Conservation (phyloP, 1,140 invertebrate species). For the Augochlora pura region DNA sequence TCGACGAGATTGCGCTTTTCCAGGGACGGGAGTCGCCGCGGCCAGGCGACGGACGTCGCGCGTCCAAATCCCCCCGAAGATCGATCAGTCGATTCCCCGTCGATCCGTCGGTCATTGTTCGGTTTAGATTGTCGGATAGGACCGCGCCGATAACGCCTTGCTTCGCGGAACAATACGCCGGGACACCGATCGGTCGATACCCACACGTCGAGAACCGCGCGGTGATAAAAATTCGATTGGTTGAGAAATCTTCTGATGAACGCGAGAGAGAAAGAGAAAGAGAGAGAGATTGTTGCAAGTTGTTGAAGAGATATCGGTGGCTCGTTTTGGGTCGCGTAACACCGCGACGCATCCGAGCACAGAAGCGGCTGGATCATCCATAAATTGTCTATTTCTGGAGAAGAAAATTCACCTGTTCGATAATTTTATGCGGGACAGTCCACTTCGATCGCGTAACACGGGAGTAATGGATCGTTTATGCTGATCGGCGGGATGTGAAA, state of each 20-base stretch:
- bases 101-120: neutral
- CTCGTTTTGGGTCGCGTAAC: too few relatives aligned
- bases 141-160: neutral
- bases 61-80: neutral
- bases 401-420: conserved; percentile 3
- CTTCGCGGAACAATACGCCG: neutral
- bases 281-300: neutral
- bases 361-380: neutral
- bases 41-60: too few relatives aligned
- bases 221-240: neutral
- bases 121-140: neutral
- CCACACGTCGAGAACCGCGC: neutral
- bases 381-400: neutral
- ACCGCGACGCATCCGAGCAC: neutral
- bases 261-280: too few relatives aligned
- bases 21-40: too few relatives aligned
- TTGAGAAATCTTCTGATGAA: neutral
- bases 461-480: conserved; percentile 4
- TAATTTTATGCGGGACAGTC: neutral
- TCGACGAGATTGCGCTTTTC: too few relatives aligned
- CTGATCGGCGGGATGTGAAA: neutral
- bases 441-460: neutral
- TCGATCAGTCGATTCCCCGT: neutral
- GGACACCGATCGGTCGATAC: neutral
- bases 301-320: too few relatives aligned